Conservation (phyloP, 2,888 invertebrate species). For the Drosophila lacicola region DNA sequence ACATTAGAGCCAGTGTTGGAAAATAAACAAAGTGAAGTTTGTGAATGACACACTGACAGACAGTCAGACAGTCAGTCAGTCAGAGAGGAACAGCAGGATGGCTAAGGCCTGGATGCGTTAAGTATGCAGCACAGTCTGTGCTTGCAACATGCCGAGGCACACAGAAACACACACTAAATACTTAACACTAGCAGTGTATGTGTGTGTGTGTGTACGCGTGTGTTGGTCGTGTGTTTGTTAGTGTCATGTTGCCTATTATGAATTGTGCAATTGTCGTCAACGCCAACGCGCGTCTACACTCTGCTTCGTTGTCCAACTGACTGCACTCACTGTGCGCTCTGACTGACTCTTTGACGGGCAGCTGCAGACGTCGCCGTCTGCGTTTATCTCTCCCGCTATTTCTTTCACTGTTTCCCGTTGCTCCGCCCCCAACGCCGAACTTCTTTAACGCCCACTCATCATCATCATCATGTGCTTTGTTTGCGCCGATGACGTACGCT, state of each 20-base stretch:
- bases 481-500: conserved; percentile 64
- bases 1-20: conserved; percentile 68
- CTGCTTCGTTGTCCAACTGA: conserved; percentile 51
- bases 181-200: conserved; percentile 49
- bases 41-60: conserved; percentile 48
- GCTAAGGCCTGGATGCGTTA: conserved; percentile 11
- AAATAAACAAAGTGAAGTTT: conserved; percentile 63
- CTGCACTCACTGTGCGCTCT: conserved; percentile 49
- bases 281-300: conserved; percentile 60
- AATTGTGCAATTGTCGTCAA: conserved; percentile 79
- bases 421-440: background rate
- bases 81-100: conserved; percentile 6
- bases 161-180: conserved; percentile 44
- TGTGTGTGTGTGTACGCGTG: conserved; percentile 1
- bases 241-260: conserved; percentile 76
- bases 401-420: conserved; percentile 30
- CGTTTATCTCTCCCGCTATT: conserved; percentile 41
- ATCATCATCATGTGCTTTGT: conserved; percentile 56
- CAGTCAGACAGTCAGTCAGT: conserved; percentile 30
- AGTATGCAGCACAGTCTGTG: conserved; percentile 40
- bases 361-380: conserved; percentile 37
- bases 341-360: conserved; percentile 53
- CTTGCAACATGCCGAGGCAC: conserved; percentile 39
- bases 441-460: conserved; percentile 10
- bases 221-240: conserved; percentile 18